A percentile compares a stretch with the other conserved stretches of the same genome.
phyloP scores from a whole-genome alignment of 2,113 vertebrate genomes.

The Delphinapterus leucas region DNA sequence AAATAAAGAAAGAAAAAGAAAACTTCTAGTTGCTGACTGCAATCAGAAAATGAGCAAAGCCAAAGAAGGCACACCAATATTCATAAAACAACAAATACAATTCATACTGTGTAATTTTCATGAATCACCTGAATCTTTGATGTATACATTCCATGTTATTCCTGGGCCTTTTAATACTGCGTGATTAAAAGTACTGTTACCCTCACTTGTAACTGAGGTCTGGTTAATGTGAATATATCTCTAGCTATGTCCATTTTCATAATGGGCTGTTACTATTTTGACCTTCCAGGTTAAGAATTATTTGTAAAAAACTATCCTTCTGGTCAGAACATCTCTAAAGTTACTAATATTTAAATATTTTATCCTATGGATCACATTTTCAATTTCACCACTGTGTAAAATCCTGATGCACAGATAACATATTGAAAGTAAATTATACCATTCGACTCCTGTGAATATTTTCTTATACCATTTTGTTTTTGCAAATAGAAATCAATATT shows the following conservation, averaged over 20 bases:
- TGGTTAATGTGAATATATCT: conserved; percentile 57
- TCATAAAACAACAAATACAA: not conserved
- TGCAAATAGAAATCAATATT: not conserved
- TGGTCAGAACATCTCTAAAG: conserved; percentile 30
- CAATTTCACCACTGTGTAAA: not conserved
- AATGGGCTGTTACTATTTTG: conserved; percentile 69
- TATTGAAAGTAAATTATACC: not conserved
- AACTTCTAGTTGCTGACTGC: not conserved
- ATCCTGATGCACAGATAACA: not conserved
- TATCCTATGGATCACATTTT: not conserved
- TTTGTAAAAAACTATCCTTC: conserved; percentile 70
- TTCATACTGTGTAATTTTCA: conserved; percentile 53
- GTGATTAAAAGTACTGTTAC: conserved; percentile 70
- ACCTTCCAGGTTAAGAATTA: conserved; percentile 60
- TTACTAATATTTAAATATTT: conserved; percentile 44
- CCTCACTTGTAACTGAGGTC: conserved; percentile 72
- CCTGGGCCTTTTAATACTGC: conserved; percentile 61
- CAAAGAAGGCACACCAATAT: not conserved
- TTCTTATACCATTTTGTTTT: conserved; percentile 20
- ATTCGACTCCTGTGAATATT: not conserved
- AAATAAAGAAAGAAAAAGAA: not conserved
- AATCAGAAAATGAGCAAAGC: conserved; percentile 53
- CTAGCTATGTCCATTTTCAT: conserved; percentile 69
- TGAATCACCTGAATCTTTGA: conserved; percentile 64
- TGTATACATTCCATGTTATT: conserved; percentile 62